phyloP scores from a whole-genome alignment of 1,140 invertebrate genomes.

The Aphidius gifuensis region DNA sequence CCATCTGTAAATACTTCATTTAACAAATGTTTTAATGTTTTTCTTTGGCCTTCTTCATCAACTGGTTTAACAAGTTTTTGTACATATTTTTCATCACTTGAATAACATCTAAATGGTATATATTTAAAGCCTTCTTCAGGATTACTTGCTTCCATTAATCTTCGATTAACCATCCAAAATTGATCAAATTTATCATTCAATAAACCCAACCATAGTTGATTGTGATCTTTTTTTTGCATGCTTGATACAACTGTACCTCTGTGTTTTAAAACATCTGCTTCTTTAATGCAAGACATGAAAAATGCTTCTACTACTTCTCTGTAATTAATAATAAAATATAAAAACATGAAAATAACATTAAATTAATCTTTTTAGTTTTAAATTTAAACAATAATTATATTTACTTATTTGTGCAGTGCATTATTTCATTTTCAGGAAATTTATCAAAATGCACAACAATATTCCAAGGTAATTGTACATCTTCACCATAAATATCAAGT shows the following conservation, averaged over 20 bases:
- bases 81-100: constrained; percentile 69
- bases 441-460: constrained; percentile 94
- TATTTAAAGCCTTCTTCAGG: constrained; percentile 81
- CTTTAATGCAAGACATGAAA: constrained; percentile 94
- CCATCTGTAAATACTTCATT: constrained; percentile 67
- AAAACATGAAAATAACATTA: neutral
- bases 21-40: constrained; percentile 71
- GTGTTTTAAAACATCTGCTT: constrained; percentile 96
- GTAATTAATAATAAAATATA: constrained; percentile 35
- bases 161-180: constrained; percentile 95
- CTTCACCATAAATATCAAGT: constrained; percentile 77
- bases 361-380: too few species aligned
- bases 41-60: constrained; percentile 69
- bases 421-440: constrained; percentile 77
- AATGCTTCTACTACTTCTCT: constrained; percentile 90
- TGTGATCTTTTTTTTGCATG: constrained; percentile 98
- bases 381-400: neutral
- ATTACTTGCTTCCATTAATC: constrained; percentile 82
- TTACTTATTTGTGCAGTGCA: constrained; percentile 77
- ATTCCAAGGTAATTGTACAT: constrained; percentile 83
- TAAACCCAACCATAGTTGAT: constrained; percentile 91
- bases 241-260: constrained; percentile 83
- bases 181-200: constrained; percentile 98
- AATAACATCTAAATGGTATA: constrained; percentile 89
- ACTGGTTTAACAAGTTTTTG: constrained; percentile 77